These are phyloP conservation scores for Atractosteus spatula DNA, from an alignment of 2,113 vertebrate genomes.

Conservation along the genomic window DNA sequence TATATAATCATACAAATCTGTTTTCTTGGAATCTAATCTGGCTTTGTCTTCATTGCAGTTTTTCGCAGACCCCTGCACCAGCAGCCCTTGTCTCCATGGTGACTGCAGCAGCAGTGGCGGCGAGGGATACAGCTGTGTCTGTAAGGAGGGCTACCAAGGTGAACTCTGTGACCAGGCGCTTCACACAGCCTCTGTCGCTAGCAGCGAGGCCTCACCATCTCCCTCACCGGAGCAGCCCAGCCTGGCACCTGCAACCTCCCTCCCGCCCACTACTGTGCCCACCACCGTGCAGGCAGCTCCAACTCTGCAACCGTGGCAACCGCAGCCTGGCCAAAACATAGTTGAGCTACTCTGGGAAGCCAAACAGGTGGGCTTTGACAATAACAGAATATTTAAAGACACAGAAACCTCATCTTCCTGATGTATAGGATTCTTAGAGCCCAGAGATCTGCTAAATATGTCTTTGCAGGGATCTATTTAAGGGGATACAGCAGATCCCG, in stretches of 20 bases:
- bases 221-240: slow-evolving; percentile 56
- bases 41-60: slow-evolving; percentile 64
- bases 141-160: slow-evolving; percentile 79
- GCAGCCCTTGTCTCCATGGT: slow-evolving; percentile 94
- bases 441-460: too few relatives aligned
- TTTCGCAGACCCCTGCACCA: slow-evolving; percentile 84
- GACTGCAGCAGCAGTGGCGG: slow-evolving; percentile 78
- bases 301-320: slow-evolving; percentile 82
- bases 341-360: slow-evolving; percentile 86
- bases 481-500: too few relatives aligned
- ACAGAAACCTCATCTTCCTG: too few relatives aligned
- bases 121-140: slow-evolving; percentile 74
- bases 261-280: slow-evolving; percentile 60
- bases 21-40: too few relatives aligned
- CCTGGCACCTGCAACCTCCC: slow-evolving; percentile 51
- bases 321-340: slow-evolving; percentile 80
- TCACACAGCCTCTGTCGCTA: slow-evolving; percentile 38
- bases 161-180: slow-evolving; percentile 68
- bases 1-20: too few relatives aligned
- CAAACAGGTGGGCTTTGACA: slow-evolving; percentile 74
- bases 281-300: slow-evolving; percentile 60
- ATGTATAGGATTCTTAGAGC: too few relatives aligned
- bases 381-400: too few relatives aligned
- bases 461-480: too few relatives aligned
- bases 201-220: slow-evolving; percentile 52